Evolutionary conservation across 2,888 invertebrate species (phyloP).

Genomic region (Lochmaea capreae): DNA sequence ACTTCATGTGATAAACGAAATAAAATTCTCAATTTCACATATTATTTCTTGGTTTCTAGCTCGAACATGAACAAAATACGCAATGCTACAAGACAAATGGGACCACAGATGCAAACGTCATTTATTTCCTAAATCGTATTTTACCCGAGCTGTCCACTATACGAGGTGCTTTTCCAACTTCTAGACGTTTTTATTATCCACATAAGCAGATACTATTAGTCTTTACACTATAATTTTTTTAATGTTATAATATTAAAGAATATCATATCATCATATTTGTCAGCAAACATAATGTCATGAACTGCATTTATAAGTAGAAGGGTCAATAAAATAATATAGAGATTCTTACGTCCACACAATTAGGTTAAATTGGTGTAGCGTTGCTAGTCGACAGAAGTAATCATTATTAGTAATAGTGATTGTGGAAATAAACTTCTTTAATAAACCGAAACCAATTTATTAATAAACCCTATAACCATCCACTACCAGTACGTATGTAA

Average conservation of each 20-base stretch:
- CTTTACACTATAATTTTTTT: not conserved
- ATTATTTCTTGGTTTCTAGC: constrained; percentile 31
- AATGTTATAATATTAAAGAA: not conserved
- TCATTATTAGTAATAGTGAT: no score
- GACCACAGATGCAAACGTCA: constrained; percentile 35
- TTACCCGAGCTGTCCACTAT: constrained; percentile 31
- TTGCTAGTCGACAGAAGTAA: no score
- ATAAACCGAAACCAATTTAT: no score
- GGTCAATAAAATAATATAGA: no score
- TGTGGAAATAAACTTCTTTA: no score
- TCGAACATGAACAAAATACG: constrained; percentile 34
- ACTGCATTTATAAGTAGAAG: no score
- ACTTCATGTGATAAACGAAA: constrained; percentile 23
- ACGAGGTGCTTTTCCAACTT: constrained; percentile 39
- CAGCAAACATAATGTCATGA: no score
- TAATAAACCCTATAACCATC: no score
- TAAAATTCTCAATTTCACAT: constrained; percentile 34
- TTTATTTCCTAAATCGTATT: constrained; percentile 40
- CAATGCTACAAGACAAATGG: constrained; percentile 39
- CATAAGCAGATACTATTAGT: constrained; percentile 13
- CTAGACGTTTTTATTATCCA: constrained; percentile 27
- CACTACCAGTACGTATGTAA: no score
- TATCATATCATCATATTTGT: not conserved
- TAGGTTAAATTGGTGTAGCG: no score
- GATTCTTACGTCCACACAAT: no score